Base-by-base conservation (phyloP, 1,140 invertebrate genomes). In the Battus philenor region DNA sequence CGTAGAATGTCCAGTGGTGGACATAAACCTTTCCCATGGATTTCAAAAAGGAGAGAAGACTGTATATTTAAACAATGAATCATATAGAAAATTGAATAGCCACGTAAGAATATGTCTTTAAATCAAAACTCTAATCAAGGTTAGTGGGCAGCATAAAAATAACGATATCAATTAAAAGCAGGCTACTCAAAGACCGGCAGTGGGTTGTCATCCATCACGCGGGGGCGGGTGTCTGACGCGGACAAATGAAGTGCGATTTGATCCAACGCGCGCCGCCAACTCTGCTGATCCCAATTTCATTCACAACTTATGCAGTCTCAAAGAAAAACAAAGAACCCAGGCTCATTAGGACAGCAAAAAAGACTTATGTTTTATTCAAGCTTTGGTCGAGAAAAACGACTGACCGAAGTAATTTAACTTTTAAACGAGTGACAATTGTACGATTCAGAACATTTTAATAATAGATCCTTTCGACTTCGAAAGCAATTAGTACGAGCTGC, bases 231-330 rank as follows among this genome's bases (percentile, higher is more conserved):
- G 52, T 8, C 50, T 79, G 79, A 81, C 77, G 63, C 61, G 65
- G 75, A 84, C 75, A 84, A 84, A 84, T 84, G 73, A 75, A 84
- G 68, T 81, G 75, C 72, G 69, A 84, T 84, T 74, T 81, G 73
- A 78, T 81, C 68, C 66, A 50, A 56, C 65, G 53, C 56, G 47
- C 59, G 54, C 43, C 50, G 41, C 64, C 62, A 32, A 32, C 32
- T 18, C 32, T 34, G 46, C 59, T 69, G 60, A 75, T 73, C 70
- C 69, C 62, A 70, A 66, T 73, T 76, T 75, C 65, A 78, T 77
- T 68, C 72, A 69, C 71, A 74, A 78, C 70, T 83, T 80, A 79
- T 83, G 65, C 76, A 80, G 70, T 75, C 72, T 62, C 60, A 50
- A 69, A 70, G 63, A 78, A 76, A 80, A 73, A 81, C 74, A 80